These are phyloP conservation scores for Apis florea DNA, from an alignment of 1,140 invertebrate genomes.

Conservation along the genomic window DNA sequence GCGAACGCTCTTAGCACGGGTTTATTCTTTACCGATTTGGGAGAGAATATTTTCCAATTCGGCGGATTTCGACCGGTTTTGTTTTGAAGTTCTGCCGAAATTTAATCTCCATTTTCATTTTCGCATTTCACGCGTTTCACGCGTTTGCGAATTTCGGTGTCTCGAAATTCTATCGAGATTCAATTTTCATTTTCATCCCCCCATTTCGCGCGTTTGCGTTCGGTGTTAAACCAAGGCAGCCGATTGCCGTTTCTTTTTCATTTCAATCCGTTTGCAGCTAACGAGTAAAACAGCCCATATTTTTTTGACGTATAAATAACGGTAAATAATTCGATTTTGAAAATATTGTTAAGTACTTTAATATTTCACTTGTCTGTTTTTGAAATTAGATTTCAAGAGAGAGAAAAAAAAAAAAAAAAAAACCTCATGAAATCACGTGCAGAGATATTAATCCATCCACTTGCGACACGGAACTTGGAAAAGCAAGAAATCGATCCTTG, in stretches of 20 bases:
- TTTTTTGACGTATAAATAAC: too few species aligned
- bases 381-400: too few species aligned
- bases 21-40: neutral
- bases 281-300: too few species aligned
- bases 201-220: neutral
- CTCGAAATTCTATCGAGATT: neutral
- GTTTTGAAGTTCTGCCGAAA: neutral
- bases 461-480: neutral
- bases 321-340: too few species aligned
- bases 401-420: too few species aligned
- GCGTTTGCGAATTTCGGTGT: neutral
- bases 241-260: neutral
- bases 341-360: too few species aligned
- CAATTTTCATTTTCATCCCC: slow-evolving; percentile 2
- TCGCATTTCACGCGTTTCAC: neutral
- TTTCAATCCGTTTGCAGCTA: too few species aligned
- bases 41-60: neutral
- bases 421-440: too few species aligned
- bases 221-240: neutral
- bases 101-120: slow-evolving; percentile 4
- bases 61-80: neutral
- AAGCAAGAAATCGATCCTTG: neutral
- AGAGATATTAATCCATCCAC: too few species aligned
- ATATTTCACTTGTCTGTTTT: too few species aligned
- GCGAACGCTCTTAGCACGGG: too few species aligned